Evolutionary conservation across 2,888 invertebrate species (phyloP), one percentile per base, ranked within the genome.

Genomic region (Cinara cedri): DNA sequence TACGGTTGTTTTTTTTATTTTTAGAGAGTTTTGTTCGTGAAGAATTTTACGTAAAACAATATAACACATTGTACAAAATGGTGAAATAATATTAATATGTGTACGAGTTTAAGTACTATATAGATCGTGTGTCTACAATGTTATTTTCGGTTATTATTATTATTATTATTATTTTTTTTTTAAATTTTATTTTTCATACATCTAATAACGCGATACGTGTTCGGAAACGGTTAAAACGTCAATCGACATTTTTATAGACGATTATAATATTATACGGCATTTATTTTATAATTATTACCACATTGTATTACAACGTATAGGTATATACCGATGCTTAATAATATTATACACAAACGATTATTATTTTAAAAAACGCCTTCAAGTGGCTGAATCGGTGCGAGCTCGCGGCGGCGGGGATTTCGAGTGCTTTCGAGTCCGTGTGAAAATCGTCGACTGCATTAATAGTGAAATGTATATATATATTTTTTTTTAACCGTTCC

Each of bases 401-500:
- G 46, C n/a, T n/a, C n/a, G n/a, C n/a, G n/a, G 16, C 26, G 34
- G 34, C 10, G 34, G 44, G 68, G 49, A 60, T 78, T 46, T 78
- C 68, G 21, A 78, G 76, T 78, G 76, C 42, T 70, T 68, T 16
- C 9, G 6, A 6, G 57, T 57, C 68, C 76, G 76, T 78, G 76
- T 70, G 76, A 78, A 78, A 68, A 57, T 60, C 21, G 34, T 60
- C 34, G 60, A 68, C 46, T 57, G 10, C 26, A 62, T 62, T 72
- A 19, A 63, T 42, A n/a, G n/a, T n/a, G n/a, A n/a, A n/a, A n/a
- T 42, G n/a, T 63, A 63, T 42, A 4, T 34, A n/a, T n/a, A n/a
- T n/a, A n/a, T 34, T 34, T 34, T 34, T 34, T 34, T 34, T 34
- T 34, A 34, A 42, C 63, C 11, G 26, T 60, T 6, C 14, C 26